These are phyloP conservation scores for Nothobranchius furzeri DNA, from an alignment of 2,113 vertebrate genomes.

Conservation along the genomic window DNA sequence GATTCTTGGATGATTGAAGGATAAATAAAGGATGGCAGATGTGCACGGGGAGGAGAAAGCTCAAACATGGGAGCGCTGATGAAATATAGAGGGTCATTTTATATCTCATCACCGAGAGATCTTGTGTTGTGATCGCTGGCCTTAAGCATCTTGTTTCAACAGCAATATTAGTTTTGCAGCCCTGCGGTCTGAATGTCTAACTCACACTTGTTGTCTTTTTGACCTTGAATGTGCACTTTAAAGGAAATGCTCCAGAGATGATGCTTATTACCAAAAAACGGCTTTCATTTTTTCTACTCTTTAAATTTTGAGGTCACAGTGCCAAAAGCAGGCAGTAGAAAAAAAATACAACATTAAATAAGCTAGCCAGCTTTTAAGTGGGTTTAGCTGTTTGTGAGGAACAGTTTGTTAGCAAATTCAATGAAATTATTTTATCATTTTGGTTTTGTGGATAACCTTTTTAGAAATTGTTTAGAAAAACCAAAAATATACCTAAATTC, in stretches of 20 bases:
- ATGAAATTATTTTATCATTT: no score
- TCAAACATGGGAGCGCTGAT: conserved; percentile 46
- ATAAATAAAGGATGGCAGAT: conserved; percentile 65
- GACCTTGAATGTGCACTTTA: conserved; percentile 34
- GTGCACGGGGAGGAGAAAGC: conserved; percentile 49
- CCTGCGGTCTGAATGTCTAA: conserved; percentile 18
- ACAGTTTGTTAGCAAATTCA: no score
- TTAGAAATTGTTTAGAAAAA: no score
- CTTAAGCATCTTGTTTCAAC: conserved; percentile 34
- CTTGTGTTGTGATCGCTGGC: conserved; percentile 31
- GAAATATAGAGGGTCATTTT: conserved; percentile 63
- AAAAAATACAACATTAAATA: neutral
- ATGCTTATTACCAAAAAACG: neutral
- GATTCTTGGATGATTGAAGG: conserved; percentile 62
- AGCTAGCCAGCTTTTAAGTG: no score
- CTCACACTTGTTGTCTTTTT: conserved; percentile 53
- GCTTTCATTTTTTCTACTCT: neutral
- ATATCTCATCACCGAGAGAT: conserved; percentile 52
- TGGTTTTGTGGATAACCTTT: no score
- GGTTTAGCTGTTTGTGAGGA: no score
- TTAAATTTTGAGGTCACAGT: neutral
- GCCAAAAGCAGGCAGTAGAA: neutral
- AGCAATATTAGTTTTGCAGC: conserved; percentile 37
- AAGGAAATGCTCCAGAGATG: neutral
- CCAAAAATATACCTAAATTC: no score